phyloP scores from a whole-genome alignment of 2,797 vertebrate genomes.

The Bradypodion ventrale region DNA sequence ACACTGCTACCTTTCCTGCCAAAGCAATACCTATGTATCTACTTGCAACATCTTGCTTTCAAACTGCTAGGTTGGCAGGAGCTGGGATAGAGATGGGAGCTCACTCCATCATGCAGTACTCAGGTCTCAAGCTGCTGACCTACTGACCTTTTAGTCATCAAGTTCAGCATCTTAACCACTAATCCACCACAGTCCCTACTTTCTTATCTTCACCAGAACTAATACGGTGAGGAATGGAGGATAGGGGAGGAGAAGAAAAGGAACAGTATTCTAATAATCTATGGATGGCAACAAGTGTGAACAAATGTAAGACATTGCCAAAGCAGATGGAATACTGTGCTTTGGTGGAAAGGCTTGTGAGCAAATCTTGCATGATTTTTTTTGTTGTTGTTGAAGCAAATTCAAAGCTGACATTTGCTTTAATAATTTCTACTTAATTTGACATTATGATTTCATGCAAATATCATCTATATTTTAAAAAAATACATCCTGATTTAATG shows the following conservation, averaged over 20 bases:
- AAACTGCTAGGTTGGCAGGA: too few relatives aligned
- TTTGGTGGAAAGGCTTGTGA: conserved; percentile 62
- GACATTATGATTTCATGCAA: conserved; percentile 55
- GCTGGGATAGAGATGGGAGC: too few relatives aligned
- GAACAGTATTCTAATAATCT: conserved; percentile 55
- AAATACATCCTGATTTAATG: conserved; percentile 48
- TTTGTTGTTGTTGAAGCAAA: conserved; percentile 39
- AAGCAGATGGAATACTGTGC: conserved; percentile 71
- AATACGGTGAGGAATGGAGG: conserved; percentile 40
- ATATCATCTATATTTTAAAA: conserved; percentile 50
- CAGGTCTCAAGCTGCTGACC: too few relatives aligned
- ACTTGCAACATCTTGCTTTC: too few relatives aligned
- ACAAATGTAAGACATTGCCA: conserved; percentile 68
- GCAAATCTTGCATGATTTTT: conserved; percentile 66
- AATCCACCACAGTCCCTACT: too few relatives aligned
- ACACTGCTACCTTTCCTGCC: too few relatives aligned
- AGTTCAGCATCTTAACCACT: too few relatives aligned
- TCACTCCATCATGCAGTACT: too few relatives aligned
- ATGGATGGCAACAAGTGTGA: conserved; percentile 68
- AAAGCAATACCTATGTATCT: too few relatives aligned
- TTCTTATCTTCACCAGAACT: conserved; percentile 61
- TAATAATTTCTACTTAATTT: conserved; percentile 63
- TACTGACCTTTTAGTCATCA: too few relatives aligned
- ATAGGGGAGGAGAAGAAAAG: too few relatives aligned
- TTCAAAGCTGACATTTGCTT: conserved; percentile 59